phyloP scores from a whole-genome alignment of 2,888 invertebrate genomes.

The Crepidodera aurea region DNA sequence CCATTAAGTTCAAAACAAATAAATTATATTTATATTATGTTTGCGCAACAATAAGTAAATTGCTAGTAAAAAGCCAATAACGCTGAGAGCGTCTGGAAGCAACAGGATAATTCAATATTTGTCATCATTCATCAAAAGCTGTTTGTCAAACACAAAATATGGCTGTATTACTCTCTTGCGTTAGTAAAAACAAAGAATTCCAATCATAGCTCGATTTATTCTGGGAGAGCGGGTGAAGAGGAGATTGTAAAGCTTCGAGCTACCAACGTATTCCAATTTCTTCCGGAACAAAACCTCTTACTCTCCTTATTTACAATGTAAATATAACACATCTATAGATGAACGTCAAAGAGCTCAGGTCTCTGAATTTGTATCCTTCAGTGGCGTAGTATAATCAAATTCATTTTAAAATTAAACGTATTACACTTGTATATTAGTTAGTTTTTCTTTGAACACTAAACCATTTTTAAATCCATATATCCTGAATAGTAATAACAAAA shows the following conservation, averaged over 20 bases:
- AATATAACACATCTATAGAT: slow-evolving; percentile 23
- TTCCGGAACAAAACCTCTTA: slow-evolving; percentile 17
- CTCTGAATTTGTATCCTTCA: neutral
- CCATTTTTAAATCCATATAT: no score
- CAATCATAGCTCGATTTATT: slow-evolving; percentile 19
- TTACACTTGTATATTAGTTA: no score
- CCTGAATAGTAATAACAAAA: no score
- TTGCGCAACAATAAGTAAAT: no score
- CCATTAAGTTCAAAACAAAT: no score
- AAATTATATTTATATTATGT: no score
- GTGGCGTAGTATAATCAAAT: neutral
- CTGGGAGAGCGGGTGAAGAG: neutral
- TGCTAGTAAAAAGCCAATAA: slow-evolving; percentile 10
- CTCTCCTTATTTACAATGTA: slow-evolving; percentile 18
- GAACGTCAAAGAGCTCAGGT: slow-evolving; percentile 16
- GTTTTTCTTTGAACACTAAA: no score
- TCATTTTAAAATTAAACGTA: no score
- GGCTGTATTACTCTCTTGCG: slow-evolving; percentile 18
- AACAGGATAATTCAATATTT: slow-evolving; percentile 30
- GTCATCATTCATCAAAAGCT: slow-evolving; percentile 24
- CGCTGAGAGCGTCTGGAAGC: slow-evolving; percentile 13
- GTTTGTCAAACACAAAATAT: slow-evolving; percentile 21
- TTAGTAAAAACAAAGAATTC: slow-evolving; percentile 23
- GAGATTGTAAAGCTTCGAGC: neutral
- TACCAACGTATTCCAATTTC: slow-evolving; percentile 20